Conservation (phyloP, 2,113 vertebrate genomes). For the human (Homo sapiens) region GRCh38 chrX:124468501-124469000, state of each 20-base stretch:
- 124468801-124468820: background rate
- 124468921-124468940: background rate
- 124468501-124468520: background rate
- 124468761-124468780: background rate
- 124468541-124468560: background rate
- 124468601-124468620: background rate
- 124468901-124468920: conserved; percentile 13
- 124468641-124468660: background rate
- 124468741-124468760: background rate
- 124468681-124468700: background rate
- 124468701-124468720: background rate
- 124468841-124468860: background rate
- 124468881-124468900: background rate
- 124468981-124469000: background rate
- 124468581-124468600: background rate
- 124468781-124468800: background rate
- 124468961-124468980: background rate
- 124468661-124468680: conserved; percentile 13
- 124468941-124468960: background rate
- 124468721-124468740: background rate
- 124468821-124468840: background rate
- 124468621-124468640: background rate
- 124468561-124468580: background rate
- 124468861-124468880: background rate
- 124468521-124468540: background rate